Evolutionary conservation across 2,797 vertebrate genomes (phyloP), one percentile per base, ranked within the genome.

Genomic region (Protonibea diacanthus): DNA sequence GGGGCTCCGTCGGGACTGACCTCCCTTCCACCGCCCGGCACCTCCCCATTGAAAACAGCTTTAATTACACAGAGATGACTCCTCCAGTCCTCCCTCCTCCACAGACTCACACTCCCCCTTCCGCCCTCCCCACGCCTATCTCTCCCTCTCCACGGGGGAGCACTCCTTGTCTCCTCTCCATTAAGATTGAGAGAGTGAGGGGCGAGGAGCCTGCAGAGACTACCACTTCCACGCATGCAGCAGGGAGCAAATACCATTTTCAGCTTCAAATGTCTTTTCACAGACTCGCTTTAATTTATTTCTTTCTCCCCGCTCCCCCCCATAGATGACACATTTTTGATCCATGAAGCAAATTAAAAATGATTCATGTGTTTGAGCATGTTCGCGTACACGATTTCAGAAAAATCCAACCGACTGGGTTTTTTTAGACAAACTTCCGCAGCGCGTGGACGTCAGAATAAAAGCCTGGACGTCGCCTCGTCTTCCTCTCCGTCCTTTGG

Each of bases 41-140:
- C 85, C 80, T 88, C 78, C 33, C 86, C 84, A 82, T 94, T 92
- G 33, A 91, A 93, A 91, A 90, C 76, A 87, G 82, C 84, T 92
- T 93, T 94, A 95, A 95, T 95, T 94, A 94, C 92, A 89, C 80
- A 61, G 74, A 89, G 80, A 83, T 83, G 84, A 86, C 87, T 79
- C 83, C 74, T 40, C 62, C 64, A 44, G 15, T 33, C 14, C 15
- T 49, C 25, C 20, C 14, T 3, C 15, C 56, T 40, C 56, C 52
- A 8, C 68, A 40, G 1, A 72, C 58, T 45, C 75, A n/a, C 66
- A 10, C 71, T 23, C 51, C 47, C 69, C 69, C 68, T 58, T 11
- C 58, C 52, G 0, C 57, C 42, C 60, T 47, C 65, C 57, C 42
- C 18, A 44, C n/a, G 66, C 64, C 86, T 74, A 86, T 83, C 85